phyloP scores from a whole-genome alignment of 2,888 invertebrate species.

The Drosophila meridiana region DNA sequence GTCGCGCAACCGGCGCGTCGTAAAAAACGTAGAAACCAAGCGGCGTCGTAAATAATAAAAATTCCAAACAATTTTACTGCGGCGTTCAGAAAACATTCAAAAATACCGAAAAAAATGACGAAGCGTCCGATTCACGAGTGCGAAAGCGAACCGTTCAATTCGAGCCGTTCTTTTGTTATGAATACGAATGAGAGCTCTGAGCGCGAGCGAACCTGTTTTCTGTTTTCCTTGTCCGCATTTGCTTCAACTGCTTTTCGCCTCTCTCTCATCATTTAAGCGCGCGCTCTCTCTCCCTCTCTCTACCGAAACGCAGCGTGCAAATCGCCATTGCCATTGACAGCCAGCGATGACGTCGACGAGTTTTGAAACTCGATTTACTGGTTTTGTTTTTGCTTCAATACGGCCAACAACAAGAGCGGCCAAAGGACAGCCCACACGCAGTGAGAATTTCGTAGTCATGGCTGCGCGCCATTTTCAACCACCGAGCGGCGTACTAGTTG shows the following conservation, averaged over 20 bases:
- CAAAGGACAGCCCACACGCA: slow-evolving; percentile 79
- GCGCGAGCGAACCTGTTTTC: slow-evolving; percentile 80
- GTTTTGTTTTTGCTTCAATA: slow-evolving; percentile 54
- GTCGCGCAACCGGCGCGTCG: slow-evolving; percentile 59
- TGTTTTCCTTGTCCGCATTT: slow-evolving; percentile 34
- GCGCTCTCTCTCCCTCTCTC: slow-evolving; percentile 25
- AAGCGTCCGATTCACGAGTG: slow-evolving; percentile 63
- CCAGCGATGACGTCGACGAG: slow-evolving; percentile 62
- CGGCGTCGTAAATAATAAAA: slow-evolving; percentile 42
- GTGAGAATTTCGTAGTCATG: slow-evolving; percentile 54
- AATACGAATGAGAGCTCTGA: slow-evolving; percentile 72
- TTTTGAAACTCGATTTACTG: slow-evolving; percentile 67
- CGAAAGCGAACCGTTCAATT: slow-evolving; percentile 84
- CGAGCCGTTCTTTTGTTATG: slow-evolving; percentile 85
- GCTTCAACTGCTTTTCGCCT: slow-evolving; percentile 32
- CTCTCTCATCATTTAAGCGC: slow-evolving; percentile 27
- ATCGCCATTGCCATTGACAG: slow-evolving; percentile 72
- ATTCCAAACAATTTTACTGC: slow-evolving; percentile 36
- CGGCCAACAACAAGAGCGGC: slow-evolving; percentile 36
- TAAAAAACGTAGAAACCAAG: slow-evolving; percentile 37
- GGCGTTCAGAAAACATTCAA: slow-evolving; percentile 55
- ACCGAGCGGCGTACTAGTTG: slow-evolving; percentile 31
- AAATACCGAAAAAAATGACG: slow-evolving; percentile 42
- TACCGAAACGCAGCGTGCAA: slow-evolving; percentile 41
- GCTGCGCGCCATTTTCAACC: slow-evolving; percentile 78